Conservation (phyloP, 2,113 vertebrate species). For the Corydoras sp. region DNA sequence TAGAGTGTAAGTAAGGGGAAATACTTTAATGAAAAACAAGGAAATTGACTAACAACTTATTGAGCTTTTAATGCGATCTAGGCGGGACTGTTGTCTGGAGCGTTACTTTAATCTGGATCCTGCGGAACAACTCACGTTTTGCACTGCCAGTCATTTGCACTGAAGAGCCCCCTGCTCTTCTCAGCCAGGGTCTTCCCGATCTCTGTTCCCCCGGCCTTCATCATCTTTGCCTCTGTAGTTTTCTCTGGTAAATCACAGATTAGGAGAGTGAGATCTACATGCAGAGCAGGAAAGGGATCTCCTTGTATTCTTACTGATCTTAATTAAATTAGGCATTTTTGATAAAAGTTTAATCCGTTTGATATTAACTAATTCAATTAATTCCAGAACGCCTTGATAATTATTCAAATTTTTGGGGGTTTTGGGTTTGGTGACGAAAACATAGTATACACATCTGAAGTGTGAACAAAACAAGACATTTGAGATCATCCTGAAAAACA, state of each 20-base stretch:
- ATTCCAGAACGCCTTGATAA: too few species aligned
- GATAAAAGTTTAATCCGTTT: too few species aligned
- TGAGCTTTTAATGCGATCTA: too few species aligned
- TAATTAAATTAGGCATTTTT: too few species aligned
- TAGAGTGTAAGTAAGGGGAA: neutral
- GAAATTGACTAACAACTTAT: neutral
- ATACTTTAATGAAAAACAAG: neutral
- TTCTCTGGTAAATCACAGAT: slow-evolving; percentile 70
- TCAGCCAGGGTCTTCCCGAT: slow-evolving; percentile 97
- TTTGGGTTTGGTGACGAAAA: too few species aligned
- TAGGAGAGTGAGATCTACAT: neutral
- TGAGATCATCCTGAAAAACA: too few species aligned
- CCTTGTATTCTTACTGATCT: too few species aligned
- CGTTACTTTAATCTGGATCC: neutral
- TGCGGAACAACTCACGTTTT: slow-evolving; percentile 79
- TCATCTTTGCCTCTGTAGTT: slow-evolving; percentile 97
- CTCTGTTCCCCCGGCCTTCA: slow-evolving; percentile 97
- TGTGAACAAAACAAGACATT: too few species aligned
- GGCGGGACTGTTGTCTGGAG: neutral
- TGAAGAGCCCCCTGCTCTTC: slow-evolving; percentile 95
- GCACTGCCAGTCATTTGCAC: slow-evolving; percentile 98
- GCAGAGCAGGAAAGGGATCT: too few species aligned
- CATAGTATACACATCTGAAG: too few species aligned
- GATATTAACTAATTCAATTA: too few species aligned
- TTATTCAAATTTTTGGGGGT: too few species aligned